Base-by-base conservation (phyloP, 2,797 vertebrate genomes). In the Mus spretus region DNA sequence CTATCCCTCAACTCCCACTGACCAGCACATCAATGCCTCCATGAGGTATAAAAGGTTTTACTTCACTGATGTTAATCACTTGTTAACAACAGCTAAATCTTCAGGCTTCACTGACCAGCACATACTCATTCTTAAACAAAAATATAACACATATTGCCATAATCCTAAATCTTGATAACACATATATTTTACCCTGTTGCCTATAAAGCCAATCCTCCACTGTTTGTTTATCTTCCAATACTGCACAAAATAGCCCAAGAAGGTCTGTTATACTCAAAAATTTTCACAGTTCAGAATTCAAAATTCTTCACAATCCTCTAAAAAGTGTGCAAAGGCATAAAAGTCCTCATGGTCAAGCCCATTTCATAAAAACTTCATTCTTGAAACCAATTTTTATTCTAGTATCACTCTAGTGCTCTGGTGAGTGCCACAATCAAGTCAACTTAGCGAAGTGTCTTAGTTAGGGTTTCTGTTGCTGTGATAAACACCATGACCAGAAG, bases 341-440 rank as follows among this genome's bases (percentile, higher is more conserved):
- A 40, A 44, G 4, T 19, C 2, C 8, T 31, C 8, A 15, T 63
- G 26, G 4, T 63, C 34, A 44, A 2, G 26, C 1, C 0, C 28
- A 44, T 31, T 24, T 8, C 3, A 83, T 40, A 83, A 82, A 44
- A 7, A 1, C 37, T 82, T 63, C 14, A 44, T 9, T 59, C 22
- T 59, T 19, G 15, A 31, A 63, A 19, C 40, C 10, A 34, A 10
- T 47, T 65, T 84, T 28, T 10, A 63, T 28, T 84, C 19, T 31
- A 47, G 9, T 20, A 13, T 59, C 17, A 34, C 19, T 84, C 26
- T 47, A 12, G 9, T 31, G 15, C 37, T 28, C 2, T 19, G 26
- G 14, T 44, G 37, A 44, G 15, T 44, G 4, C 14, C 14, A 37
- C 44, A 15, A 44, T 0, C 57, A 34, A 65, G 40, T 11, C 15